Evolutionary conservation across 1,140 invertebrate species (phyloP).

Genomic region (Dolichoris vasculosae): DNA sequence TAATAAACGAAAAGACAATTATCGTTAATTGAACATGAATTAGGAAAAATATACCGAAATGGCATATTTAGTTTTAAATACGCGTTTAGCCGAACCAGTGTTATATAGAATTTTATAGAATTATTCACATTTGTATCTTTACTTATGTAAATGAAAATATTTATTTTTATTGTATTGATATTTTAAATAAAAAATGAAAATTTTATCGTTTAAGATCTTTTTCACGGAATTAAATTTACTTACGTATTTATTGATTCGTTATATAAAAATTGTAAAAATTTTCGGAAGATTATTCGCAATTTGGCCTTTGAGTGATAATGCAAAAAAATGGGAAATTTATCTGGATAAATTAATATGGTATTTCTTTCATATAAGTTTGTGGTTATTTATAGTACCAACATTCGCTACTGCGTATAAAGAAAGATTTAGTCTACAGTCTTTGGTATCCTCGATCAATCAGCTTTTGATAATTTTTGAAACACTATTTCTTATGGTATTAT

Average conservation of each 20-base stretch:
- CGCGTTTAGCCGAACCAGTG: too few relatives aligned
- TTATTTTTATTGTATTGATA: too few relatives aligned
- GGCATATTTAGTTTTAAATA: too few relatives aligned
- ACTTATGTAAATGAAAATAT: too few relatives aligned
- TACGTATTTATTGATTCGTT: background rate
- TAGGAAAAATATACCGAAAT: too few relatives aligned
- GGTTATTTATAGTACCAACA: background rate
- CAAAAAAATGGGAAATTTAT: background rate
- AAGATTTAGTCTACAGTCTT: background rate
- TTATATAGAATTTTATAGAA: too few relatives aligned
- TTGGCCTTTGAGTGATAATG: background rate
- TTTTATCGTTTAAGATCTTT: too few relatives aligned
- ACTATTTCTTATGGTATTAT: background rate
- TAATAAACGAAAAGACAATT: too few relatives aligned
- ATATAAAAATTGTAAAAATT: background rate
- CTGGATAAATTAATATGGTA: background rate
- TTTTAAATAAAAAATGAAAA: too few relatives aligned
- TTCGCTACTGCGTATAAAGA: background rate
- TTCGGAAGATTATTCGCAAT: background rate
- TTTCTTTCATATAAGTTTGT: constrained; percentile 2
- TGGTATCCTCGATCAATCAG: background rate
- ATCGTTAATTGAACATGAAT: too few relatives aligned
- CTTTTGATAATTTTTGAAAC: background rate
- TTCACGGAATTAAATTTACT: background rate
- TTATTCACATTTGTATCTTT: too few relatives aligned